Conservation (phyloP, 1,140 invertebrate genomes). For the Hyles euphorbiae region DNA sequence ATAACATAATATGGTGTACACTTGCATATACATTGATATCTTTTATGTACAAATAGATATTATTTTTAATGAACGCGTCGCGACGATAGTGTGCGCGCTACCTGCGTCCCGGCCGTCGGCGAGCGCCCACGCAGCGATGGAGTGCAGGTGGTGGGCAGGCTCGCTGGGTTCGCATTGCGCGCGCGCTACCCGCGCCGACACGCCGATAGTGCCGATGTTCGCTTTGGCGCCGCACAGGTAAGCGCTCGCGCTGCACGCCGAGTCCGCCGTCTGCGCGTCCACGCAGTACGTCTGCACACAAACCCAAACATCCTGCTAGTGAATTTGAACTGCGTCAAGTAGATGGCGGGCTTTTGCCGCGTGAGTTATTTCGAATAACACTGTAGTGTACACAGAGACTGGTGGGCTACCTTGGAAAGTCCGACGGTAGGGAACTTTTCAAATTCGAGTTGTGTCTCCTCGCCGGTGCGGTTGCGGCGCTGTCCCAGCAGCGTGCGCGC, state of each 20-base stretch:
- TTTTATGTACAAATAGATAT: too few species aligned
- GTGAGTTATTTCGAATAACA: too few species aligned
- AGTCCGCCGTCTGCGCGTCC: slow-evolving; percentile 85
- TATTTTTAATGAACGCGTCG: too few species aligned
- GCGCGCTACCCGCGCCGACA: slow-evolving; percentile 78
- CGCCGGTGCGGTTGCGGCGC: slow-evolving; percentile 69
- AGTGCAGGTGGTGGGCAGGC: slow-evolving; percentile 74
- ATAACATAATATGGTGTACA: too few species aligned
- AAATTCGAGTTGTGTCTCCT: slow-evolving; percentile 82
- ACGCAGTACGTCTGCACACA: slow-evolving; percentile 84
- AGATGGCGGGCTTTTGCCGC: too few species aligned
- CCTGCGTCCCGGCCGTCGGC: slow-evolving; percentile 76
- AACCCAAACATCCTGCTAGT: too few species aligned
- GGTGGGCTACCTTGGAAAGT: slow-evolving; percentile 79
- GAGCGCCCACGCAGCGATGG: slow-evolving; percentile 84
- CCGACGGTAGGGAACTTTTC: slow-evolving; percentile 84
- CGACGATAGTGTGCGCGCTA: not conserved
- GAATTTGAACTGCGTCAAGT: too few species aligned
- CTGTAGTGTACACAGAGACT: too few species aligned
- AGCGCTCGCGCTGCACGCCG: slow-evolving; percentile 86
- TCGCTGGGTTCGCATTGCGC: slow-evolving; percentile 73
- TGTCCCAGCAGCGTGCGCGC: slow-evolving; percentile 82
- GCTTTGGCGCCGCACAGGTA: slow-evolving; percentile 89
- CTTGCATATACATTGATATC: too few species aligned
- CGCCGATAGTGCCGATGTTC: slow-evolving; percentile 84